Percentiles rank a stretch among this genome's conserved stretches.
phyloP scores from a whole-genome alignment of 2,888 invertebrate species.

The Eupithecia insigniata region DNA sequence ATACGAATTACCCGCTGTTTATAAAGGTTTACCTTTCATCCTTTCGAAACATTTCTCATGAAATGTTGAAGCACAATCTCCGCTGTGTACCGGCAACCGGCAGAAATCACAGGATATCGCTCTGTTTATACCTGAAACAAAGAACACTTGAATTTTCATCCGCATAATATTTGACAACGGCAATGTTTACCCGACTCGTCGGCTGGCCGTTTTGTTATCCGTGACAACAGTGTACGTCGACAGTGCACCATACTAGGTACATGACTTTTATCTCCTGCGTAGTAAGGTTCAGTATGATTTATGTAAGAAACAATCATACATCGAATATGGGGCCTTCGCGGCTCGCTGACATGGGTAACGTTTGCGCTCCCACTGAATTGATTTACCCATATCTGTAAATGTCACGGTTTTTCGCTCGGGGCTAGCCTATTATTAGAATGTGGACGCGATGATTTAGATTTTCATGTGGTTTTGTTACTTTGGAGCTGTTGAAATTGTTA shows the following conservation, averaged over 20 bases:
- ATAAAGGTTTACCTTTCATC: neutral
- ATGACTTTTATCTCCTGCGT: constrained; percentile 66
- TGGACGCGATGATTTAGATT: constrained; percentile 45
- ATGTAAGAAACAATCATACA: constrained; percentile 64
- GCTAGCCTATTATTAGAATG: constrained; percentile 59
- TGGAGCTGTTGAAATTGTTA: constrained; percentile 2
- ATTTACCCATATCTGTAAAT: constrained; percentile 79
- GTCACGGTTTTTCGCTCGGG: constrained; percentile 68
- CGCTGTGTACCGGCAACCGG: neutral
- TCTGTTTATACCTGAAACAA: constrained; percentile 56
- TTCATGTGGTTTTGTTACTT: constrained; percentile 26
- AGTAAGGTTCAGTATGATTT: constrained; percentile 70
- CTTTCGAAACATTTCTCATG: neutral
- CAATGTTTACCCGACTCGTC: constrained; percentile 70
- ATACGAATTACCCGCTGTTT: neutral
- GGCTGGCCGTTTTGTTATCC: constrained; percentile 69
- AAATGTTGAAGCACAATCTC: neutral
- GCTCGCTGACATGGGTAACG: constrained; percentile 73
- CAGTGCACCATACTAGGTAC: constrained; percentile 8
- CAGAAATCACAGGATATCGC: constrained; percentile 43
- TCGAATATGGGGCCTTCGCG: constrained; percentile 52
- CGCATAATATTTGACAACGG: constrained; percentile 74
- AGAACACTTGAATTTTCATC: constrained; percentile 73
- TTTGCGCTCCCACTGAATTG: constrained; percentile 71
- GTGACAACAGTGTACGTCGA: constrained; percentile 67